Evolutionary conservation across 2,113 vertebrate genomes (phyloP), one percentile per base, ranked within the genome.

Genomic region (Lagenorhynchus albirostris): DNA sequence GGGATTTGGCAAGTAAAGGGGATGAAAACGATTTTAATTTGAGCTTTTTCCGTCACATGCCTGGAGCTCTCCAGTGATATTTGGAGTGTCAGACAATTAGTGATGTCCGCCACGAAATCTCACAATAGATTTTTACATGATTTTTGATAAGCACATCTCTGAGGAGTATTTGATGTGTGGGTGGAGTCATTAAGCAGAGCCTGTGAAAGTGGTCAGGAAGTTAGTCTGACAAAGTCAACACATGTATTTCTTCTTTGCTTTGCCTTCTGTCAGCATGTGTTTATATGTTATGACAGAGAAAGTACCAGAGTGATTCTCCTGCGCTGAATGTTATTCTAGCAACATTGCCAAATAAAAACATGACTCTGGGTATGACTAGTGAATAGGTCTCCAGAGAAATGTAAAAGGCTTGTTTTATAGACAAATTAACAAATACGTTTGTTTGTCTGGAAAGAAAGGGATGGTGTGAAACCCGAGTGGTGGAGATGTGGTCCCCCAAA

Each of bases 231-330:
- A 95, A 53, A 31, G 65, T 13, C 36, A 65, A 26, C 58, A 50
- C 36, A 31, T 41, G 5, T 26, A 14, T 96, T 86, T 94, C 77
- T 94, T 89, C 36, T 96, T 87, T 79, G 71, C 60, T 97, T 97
- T 93, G 79, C n/a, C 14, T 87, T n/a, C 14, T 89, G 80, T 67
- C 82, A 80, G 70, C 20, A 2, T 79, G 38, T 94, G 44, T 97
- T 97, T 89, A 33, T 83, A 67, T 89, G 55, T 82, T 95, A 26
- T 70, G 63, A 73, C 29, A 91, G 70, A 87, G 58, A 83, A 62
- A 95, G 86, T 58, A 67, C 55, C 12, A 67, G 60, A 80, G 55
- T 13, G 21, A 68, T 70, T 70, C 47, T 89, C 87, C 76, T 62
- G 29, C 29, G 6, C 8, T 58, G 89, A 53, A 33, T 36, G 31